Evolutionary conservation across 2,888 invertebrate species (phyloP).

Genomic region (Diabrotica balteata): DNA sequence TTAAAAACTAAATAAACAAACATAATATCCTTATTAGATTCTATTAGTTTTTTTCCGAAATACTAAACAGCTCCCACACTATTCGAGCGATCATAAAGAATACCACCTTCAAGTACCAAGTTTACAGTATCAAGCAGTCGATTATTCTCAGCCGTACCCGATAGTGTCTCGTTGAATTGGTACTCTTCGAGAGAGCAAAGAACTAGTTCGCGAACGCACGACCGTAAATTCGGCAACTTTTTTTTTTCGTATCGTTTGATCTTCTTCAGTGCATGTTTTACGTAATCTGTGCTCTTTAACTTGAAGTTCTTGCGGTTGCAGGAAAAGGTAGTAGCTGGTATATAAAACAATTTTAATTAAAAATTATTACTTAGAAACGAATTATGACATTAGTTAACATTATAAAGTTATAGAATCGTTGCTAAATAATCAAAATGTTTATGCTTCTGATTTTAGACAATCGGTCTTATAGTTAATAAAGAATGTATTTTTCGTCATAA

Average conservation of each 20-base stretch:
- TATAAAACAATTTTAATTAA: too few species aligned
- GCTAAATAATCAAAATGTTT: too few species aligned
- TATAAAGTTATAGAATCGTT: too few species aligned
- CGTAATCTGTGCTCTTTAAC: background rate
- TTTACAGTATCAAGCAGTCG: constrained; percentile 19
- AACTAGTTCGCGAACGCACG: constrained; percentile 16
- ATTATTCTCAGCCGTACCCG: constrained; percentile 15
- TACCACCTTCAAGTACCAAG: constrained; percentile 21
- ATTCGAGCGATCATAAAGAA: constrained; percentile 4
- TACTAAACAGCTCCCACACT: constrained; percentile 12
- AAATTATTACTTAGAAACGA: too few species aligned
- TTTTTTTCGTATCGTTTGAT: background rate
- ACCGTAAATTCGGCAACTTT: constrained; percentile 9
- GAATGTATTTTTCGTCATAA: too few species aligned
- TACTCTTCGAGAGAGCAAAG: constrained; percentile 15
- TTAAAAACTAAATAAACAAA: too few species aligned
- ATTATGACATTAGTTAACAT: too few species aligned
- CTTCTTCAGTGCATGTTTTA: background rate
- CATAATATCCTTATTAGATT: background rate
- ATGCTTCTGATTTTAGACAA: too few species aligned
- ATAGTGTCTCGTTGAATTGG: constrained; percentile 25
- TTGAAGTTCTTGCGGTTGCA: background rate
- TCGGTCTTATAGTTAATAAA: too few species aligned
- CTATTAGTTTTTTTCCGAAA: background rate
- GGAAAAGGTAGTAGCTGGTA: background rate